Evolutionary conservation across 1,140 invertebrate genomes (phyloP), one percentile per base, ranked within the genome.

Genomic region (Eumaeus atala): DNA sequence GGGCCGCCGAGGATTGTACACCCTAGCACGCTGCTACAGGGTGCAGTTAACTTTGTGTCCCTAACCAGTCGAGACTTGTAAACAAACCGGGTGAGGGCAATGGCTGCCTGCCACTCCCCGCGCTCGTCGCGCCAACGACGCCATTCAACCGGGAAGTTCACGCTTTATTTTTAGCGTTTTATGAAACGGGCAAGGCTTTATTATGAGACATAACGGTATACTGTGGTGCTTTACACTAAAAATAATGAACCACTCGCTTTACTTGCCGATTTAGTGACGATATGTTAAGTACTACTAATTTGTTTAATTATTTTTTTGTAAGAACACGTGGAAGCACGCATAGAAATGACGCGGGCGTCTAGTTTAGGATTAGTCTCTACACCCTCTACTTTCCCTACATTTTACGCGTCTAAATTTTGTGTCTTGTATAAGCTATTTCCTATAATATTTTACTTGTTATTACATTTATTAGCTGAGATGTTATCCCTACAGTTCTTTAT

Each of bases 121-220:
- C 77, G 62, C 76, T 66, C 63, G 66, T 73, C 70, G 76, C 70
- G 61, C 68, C 70, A 61, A 61, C 78, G 77, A 80, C 79, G 82
- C 82, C 78, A 84, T 84, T 85, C 80, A 84, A 85, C 82, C 82
- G 82, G 82, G 82, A 85, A 85, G 80, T 85, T 80, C 72, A 83
- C 74, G 66, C 73, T 80, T 83, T 85, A 85, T 85, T 82, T 85
- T 84, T 84, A 85, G 82, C 67, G 65, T 74, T 77, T 69, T 67
- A 72, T 64, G 66, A 70, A 77, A 72, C 66, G 52, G 58, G 48
- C 65, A 66, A 58, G 61, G 64, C 59, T 64, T 54, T 62, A 59
- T 59, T 64, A 67, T 64, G 68, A 67, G 65, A 62, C 63, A 62
- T 72, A 72, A 75, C 67, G 68, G 66, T 44, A 3, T 16, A 67